phyloP scores from a whole-genome alignment of 2,888 invertebrate species.

The Busseola fusca region DNA sequence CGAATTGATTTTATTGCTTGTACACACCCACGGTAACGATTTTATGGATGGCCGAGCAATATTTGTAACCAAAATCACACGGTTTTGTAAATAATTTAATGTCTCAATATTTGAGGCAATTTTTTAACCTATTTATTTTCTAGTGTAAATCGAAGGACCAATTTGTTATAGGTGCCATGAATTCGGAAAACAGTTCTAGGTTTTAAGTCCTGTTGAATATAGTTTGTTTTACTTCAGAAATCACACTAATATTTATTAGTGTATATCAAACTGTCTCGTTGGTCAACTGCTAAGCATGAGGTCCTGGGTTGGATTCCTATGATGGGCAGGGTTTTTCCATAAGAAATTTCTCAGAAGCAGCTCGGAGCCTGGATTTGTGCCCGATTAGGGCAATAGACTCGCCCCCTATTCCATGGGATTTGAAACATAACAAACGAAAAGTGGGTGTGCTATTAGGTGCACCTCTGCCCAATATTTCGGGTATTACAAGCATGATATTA shows the following conservation, averaged over 20 bases:
- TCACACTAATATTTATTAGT: no score
- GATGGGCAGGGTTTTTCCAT: background rate
- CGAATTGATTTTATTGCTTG: constrained; percentile 55
- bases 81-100: constrained; percentile 22
- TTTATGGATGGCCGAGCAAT: constrained; percentile 26
- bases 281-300: background rate
- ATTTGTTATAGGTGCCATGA: background rate
- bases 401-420: background rate
- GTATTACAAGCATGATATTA: background rate
- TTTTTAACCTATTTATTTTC: background rate
- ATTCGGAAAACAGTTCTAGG: background rate
- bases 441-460: background rate
- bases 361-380: background rate
- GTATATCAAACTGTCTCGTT: background rate
- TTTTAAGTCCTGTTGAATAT: background rate
- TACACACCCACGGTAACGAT: constrained; percentile 44
- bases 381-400: background rate
- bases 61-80: constrained; percentile 40
- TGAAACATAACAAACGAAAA: background rate
- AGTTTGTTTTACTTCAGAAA: background rate
- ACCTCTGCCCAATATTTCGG: background rate
- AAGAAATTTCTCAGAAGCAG: background rate
- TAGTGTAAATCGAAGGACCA: background rate
- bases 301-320: background rate
- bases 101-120: constrained; percentile 15